Base-by-base conservation (phyloP, 2,888 invertebrate species). In the Minunthozetes semirufus region DNA sequence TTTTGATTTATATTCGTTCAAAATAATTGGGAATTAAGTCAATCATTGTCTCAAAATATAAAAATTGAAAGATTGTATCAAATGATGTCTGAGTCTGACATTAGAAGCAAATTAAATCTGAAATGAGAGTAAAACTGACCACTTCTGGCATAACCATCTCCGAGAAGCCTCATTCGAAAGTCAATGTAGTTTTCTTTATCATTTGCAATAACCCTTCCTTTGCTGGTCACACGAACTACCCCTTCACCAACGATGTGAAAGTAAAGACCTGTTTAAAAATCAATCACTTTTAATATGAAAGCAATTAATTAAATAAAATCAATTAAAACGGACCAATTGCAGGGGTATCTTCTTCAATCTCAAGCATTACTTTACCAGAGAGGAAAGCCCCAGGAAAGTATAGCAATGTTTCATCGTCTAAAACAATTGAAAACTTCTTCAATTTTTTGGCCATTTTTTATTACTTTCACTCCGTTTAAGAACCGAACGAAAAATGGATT, bases 131-230 rank as follows among this genome's bases (percentile, higher is more conserved):
- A 72, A 1, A 63, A 73, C 61, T 22, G 25, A 75, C 76, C 74
- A 38, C 74, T 72, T 75, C 61, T 72, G 5, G 76, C 72, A 22
- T 33, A 53, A 38, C 75, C 76, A 38, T 94, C 94, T 66, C 94
- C 94, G 19, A 94, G 87, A 38, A 94, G 86, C 79, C 93, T 87
- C 93, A 94, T 94, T 78, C 94, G 87, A 83, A 94, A 95, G 85
- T 95, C 94, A 80, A 94, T 94, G 82, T 94, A 94, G 83, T 93
- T 94, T 83, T 94, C 94, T 82, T 91, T 90, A 83, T 94, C 94
- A 59, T 92, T 87, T 59, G 78, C 71, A 15, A 46, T 42, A 19
- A 75, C 66, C 42, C 75, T 56, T 56, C 77, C 77, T 42, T 78
- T 76, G 0, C 75, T 77, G 3, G 77, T 76, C 42, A 93, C 88